phyloP scores from a whole-genome alignment of 2,113 vertebrate species.

The Prolemur simus region DNA sequence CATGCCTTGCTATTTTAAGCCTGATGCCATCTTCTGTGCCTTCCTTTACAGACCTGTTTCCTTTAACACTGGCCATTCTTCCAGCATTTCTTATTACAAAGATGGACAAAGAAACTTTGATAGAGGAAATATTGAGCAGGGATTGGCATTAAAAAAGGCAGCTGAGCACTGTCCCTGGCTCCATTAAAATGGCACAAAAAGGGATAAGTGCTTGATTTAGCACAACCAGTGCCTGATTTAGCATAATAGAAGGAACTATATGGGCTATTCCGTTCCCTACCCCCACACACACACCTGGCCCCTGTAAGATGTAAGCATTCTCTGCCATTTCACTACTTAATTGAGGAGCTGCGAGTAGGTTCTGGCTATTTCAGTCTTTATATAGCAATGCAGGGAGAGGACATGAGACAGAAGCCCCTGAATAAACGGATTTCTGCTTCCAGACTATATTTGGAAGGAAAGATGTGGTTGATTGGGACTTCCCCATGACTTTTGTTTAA shows the following conservation, averaged over 20 bases:
- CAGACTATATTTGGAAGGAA: background rate
- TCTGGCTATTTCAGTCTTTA: background rate
- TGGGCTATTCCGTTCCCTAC: background rate
- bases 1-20: background rate
- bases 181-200: background rate
- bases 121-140: background rate
- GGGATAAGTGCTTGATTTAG: background rate
- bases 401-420: background rate
- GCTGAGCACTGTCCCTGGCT: background rate
- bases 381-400: background rate
- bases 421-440: background rate
- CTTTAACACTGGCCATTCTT: conserved; percentile 83
- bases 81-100: conserved; percentile 83
- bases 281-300: background rate
- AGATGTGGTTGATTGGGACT: background rate
- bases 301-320: background rate
- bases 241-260: background rate
- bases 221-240: background rate
- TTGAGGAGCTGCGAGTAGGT: background rate
- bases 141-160: background rate
- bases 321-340: background rate
- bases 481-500: background rate
- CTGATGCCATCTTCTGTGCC: background rate
- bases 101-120: conserved; percentile 62
- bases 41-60: conserved; percentile 82